Base-by-base conservation (phyloP, 2,888 invertebrate species). In the Dione vanillae region DNA sequence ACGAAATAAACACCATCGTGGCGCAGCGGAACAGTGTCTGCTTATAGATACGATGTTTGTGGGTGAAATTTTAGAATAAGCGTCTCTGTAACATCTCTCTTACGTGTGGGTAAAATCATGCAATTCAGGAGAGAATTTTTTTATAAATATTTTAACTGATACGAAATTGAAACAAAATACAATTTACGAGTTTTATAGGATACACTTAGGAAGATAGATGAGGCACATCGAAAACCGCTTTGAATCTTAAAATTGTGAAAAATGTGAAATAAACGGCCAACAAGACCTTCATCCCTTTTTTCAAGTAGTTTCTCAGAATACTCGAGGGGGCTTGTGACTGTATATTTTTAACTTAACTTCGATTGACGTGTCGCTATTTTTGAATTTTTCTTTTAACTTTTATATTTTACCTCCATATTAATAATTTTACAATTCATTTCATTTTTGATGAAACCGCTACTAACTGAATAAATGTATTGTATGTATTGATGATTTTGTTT, bases 261-360 rank as follows among this genome's bases (percentile, higher is more conserved):
- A 61, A 45, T 45, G 45, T 45, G n/a, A 61, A 61, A 45, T 35
- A 45, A 61, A n/a, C 16, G 27, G 61, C 45, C 6, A 61, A 61
- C 45, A 27, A 61, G 45, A 61, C 45, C 43, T 61, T 61, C 16
- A 61, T 35, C 27, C 45, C 35, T 35, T 27, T 27, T 27, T 61
- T 16, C 43, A 27, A 61, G 61, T 16, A 45, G n/a, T 43, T 61
- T 45, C 61, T 61, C 9, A 61, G 61, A 45, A 45, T 43, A 61
- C 43, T 27, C 27, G 27, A 45, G 61, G 45, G 43, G 43, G 45
- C 27, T 45, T 16, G n/a, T 27, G 45, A 40, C 37, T 40, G 56
- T 56, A 40, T 56, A 56, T 56, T 56, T 56, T 56, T 56, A 49
- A 20, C 19, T 20, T 5, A 16, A 56, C 56, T 40, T 56, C 12